A percentile compares a stretch with the other conserved stretches of the same genome.
Conservation (phyloP, 2,888 invertebrate genomes). For the Nymphalis urticae region DNA sequence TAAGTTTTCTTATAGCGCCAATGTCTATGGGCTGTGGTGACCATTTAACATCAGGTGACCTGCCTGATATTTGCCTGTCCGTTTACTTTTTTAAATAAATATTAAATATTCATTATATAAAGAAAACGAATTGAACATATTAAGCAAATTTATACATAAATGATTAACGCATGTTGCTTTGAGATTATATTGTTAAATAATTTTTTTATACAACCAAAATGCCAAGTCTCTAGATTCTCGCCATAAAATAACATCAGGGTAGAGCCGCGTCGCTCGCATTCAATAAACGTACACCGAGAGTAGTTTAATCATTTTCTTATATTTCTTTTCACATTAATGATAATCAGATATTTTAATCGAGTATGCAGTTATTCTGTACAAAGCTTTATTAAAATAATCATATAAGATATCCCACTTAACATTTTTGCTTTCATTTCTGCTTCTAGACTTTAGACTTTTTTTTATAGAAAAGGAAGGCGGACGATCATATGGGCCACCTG, state of each 20-base stretch:
- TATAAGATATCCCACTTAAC: neutral
- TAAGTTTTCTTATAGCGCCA: too few species aligned
- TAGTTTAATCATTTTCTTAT: neutral
- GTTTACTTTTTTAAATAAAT: too few species aligned
- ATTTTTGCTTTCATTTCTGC: too few species aligned
- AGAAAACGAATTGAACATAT: neutral
- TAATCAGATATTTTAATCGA: neutral
- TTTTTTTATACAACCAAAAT: too few species aligned
- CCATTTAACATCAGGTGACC: too few species aligned
- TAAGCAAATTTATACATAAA: neutral
- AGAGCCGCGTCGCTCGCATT: neutral
- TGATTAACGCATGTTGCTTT: neutral
- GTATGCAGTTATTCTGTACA: neutral
- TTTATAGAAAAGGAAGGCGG: too few species aligned
- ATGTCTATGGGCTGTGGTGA: too few species aligned
- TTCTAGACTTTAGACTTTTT: too few species aligned
- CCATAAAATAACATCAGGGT: neutral
- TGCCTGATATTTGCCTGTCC: too few species aligned
- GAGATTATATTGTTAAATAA: neutral
- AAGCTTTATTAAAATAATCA: neutral
- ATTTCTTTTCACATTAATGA: neutral
- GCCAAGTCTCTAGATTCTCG: neutral
- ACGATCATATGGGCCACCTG: too few species aligned
- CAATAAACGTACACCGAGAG: neutral
- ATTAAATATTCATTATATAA: too few species aligned